Percentiles rank a stretch among this genome's conserved stretches.
Evolutionary conservation across 2,888 invertebrate species (phyloP).

Genomic region (Conistra vaccinii): DNA sequence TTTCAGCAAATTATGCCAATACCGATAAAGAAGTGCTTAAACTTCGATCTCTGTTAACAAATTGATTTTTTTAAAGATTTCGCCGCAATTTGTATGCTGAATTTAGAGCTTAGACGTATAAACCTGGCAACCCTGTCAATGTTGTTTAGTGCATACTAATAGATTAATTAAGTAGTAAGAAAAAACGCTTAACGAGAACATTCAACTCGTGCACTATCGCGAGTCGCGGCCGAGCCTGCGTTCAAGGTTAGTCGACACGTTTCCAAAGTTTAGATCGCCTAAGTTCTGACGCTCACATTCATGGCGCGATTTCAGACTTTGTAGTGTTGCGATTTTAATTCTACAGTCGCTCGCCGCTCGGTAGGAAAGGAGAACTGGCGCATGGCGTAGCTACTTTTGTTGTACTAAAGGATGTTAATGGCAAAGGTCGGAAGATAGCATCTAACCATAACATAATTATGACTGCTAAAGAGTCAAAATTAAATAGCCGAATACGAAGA

Average conservation of each 20-base stretch:
- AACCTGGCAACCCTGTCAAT: conserved; percentile 58
- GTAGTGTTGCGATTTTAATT: background rate
- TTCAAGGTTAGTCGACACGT: conserved; percentile 66
- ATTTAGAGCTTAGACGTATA: conserved; percentile 32
- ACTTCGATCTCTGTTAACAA: conserved; percentile 21
- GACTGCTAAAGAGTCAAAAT: background rate
- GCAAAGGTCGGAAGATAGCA: background rate
- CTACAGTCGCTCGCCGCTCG: too few relatives aligned
- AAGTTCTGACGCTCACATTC: conserved; percentile 32
- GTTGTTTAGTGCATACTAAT: conserved; percentile 71
- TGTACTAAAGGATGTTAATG: background rate
- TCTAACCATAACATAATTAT: background rate
- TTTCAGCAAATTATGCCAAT: conserved; percentile 10
- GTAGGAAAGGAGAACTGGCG: background rate
- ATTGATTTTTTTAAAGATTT: conserved; percentile 24
- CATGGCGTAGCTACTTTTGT: background rate
- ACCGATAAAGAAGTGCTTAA: conserved; percentile 30
- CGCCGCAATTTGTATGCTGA: conserved; percentile 26
- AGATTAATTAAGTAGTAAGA: conserved; percentile 71
- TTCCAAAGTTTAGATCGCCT: conserved; percentile 56
- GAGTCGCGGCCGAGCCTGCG: conserved; percentile 50
- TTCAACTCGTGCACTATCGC: conserved; percentile 70
- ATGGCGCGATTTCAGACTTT: conserved; percentile 19
- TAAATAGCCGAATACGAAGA: background rate
- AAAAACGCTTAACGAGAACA: conserved; percentile 67